Conservation (phyloP, 2,113 vertebrate genomes). For the Neogale vison region DNA sequence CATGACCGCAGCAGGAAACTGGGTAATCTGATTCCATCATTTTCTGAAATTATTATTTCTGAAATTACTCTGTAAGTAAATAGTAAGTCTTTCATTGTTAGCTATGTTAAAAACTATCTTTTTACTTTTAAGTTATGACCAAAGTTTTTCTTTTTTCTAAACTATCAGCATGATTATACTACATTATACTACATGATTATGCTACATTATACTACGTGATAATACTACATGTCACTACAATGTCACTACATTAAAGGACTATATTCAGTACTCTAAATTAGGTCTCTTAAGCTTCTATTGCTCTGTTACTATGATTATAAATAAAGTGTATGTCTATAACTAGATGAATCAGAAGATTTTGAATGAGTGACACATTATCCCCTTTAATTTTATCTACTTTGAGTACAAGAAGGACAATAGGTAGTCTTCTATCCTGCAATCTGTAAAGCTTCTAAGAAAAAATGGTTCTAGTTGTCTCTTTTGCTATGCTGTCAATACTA, state of each 20-base stretch:
- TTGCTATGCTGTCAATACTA: neutral
- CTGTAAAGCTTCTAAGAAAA: neutral
- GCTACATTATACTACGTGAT: neutral
- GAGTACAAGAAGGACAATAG: neutral
- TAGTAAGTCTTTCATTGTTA: neutral
- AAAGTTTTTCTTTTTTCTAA: neutral
- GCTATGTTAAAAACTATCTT: neutral
- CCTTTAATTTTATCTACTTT: neutral
- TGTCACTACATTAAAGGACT: neutral
- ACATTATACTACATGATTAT: neutral
- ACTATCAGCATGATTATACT: neutral
- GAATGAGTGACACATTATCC: neutral
- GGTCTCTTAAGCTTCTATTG: neutral
- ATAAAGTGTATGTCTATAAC: neutral
- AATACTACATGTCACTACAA: neutral
- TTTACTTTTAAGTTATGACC: neutral
- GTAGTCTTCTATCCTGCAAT: neutral
- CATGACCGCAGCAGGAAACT: neutral
- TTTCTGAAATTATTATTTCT: neutral
- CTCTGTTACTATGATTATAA: conserved; percentile 11
- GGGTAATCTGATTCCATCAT: neutral
- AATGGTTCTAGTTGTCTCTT: neutral
- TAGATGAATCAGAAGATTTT: neutral
- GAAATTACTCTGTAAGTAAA: neutral
- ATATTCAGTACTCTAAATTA: neutral